Evolutionary conservation across 2,113 vertebrate genomes (phyloP), one percentile per base, ranked within the genome.

Genomic region (Ellobius talpinus): DNA sequence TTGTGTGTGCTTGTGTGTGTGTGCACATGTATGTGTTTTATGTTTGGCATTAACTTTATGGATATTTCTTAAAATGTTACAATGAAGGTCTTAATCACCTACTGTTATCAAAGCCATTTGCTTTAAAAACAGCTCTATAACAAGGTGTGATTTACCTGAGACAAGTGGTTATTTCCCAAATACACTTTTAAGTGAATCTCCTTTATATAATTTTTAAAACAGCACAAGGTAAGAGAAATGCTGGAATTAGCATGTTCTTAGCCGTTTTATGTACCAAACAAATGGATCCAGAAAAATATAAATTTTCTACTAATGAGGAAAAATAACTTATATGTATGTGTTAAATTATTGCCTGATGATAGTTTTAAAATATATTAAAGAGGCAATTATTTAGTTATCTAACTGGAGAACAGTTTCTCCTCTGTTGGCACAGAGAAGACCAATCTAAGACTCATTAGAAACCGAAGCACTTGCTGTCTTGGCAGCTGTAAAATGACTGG

Each of bases 181-280:
- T 73, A 79, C 45, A 58, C 17, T 58, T 95, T 92, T 50, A 91
- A 88, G 55, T 63, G 52, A 63, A 82, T 47, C 33, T 91, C n/a
- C 5, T 50, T 89, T 81, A 31, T 14, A 21, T 72, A n/a, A 3
- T 33, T 23, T 87, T 24, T 0, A 14, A 87, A 52, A 72, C 65
- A 78, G n/a, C 55, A 79, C 42, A 74, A 21, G 47, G 24, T 42
- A 29, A 74, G n/a, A 45, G 8, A 26, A 85, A 65, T 85, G 61
- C 47, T 91, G 39, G 21, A 61, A 77, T 76, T 77, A 58, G 0
- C 52, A 13, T 17, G 29, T 81, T 70, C 50, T 42, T 90, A 82
- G 39, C 63, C 52, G 82, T 65, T 45, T 52, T 87, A 14, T 13
- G 14, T 24, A 26, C 65, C 39, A 65, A 88, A 72, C 12, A 73